A percentile compares a stretch with the other conserved stretches of the same genome.
Evolutionary conservation across 2,113 vertebrate genomes (phyloP).

Genomic region (Podarcis muralis): DNA sequence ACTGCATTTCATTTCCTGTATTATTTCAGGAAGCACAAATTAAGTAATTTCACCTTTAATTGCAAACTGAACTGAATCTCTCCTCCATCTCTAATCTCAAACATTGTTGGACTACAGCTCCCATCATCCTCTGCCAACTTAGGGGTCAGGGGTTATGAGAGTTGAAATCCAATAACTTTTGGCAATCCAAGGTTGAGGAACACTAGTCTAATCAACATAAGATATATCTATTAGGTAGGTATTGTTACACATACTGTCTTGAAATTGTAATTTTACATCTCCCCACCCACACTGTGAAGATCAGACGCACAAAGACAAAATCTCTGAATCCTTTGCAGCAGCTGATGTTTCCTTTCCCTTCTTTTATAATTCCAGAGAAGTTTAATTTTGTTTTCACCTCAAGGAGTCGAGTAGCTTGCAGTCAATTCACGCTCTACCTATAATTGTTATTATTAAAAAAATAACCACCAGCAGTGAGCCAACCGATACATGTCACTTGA

Average conservation of each 20-base stretch:
- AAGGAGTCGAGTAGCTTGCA: slow-evolving; percentile 10
- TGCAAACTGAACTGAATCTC: too few relatives aligned
- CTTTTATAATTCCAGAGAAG: slow-evolving; percentile 5
- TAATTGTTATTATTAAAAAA: slow-evolving; percentile 43
- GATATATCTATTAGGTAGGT: not conserved
- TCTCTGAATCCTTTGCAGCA: not conserved
- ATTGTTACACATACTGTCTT: not conserved
- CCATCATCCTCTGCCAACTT: too few relatives aligned
- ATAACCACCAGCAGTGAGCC: not conserved
- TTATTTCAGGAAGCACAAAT: too few relatives aligned
- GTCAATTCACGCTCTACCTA: slow-evolving; percentile 20
- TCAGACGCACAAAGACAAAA: not conserved
- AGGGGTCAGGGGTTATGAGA: too few relatives aligned
- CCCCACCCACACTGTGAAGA: not conserved
- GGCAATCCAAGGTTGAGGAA: too few relatives aligned
- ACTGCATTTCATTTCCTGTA: too few relatives aligned
- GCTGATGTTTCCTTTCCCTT: not conserved
- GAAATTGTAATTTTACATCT: not conserved
- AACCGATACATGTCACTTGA: slow-evolving; percentile 11
- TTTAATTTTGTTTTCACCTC: slow-evolving; percentile 36
- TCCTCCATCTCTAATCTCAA: too few relatives aligned
- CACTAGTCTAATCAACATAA: not conserved
- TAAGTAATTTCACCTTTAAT: too few relatives aligned
- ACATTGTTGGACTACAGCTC: too few relatives aligned
- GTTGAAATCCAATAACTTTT: too few relatives aligned